Conservation (phyloP, 2,113 vertebrate genomes). For the Cricetomys ansorgei region DNA sequence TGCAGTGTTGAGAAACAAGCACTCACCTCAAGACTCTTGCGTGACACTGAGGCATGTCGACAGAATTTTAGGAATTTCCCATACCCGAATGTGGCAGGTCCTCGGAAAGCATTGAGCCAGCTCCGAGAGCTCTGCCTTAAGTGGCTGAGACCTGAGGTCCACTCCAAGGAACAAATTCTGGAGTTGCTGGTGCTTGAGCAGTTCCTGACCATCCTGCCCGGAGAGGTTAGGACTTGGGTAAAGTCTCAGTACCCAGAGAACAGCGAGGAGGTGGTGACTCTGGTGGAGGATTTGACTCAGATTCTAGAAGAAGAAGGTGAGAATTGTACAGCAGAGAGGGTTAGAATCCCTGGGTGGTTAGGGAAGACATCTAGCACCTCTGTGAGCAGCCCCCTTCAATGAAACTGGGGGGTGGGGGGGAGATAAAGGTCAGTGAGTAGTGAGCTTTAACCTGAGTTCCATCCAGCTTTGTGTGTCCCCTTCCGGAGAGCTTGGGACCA, state of each 20-base stretch:
- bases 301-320: conserved; percentile 82
- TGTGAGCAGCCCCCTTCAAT: background rate
- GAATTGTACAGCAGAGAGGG: background rate
- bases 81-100: conserved; percentile 75
- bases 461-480: background rate
- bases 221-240: conserved; percentile 79
- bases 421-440: background rate
- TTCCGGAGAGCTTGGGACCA: background rate
- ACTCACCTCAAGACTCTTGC: conserved; percentile 58
- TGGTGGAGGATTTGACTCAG: conserved; percentile 79
- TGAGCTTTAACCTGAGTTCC: background rate
- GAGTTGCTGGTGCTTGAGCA: conserved; percentile 81
- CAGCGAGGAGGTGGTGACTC: conserved; percentile 77
- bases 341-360: conserved; percentile 5
- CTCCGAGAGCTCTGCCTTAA: conserved; percentile 80
- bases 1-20: conserved; percentile 38
- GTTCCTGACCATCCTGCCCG: conserved; percentile 79
- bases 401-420: background rate
- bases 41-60: conserved; percentile 75
- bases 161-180: conserved; percentile 81
- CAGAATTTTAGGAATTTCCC: conserved; percentile 79
- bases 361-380: background rate
- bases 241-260: conserved; percentile 77
- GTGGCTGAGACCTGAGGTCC: conserved; percentile 80
- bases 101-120: conserved; percentile 77